Evolutionary conservation across 2,113 vertebrate species (phyloP).

Genomic region (Gasterosteus aculeatus): DNA sequence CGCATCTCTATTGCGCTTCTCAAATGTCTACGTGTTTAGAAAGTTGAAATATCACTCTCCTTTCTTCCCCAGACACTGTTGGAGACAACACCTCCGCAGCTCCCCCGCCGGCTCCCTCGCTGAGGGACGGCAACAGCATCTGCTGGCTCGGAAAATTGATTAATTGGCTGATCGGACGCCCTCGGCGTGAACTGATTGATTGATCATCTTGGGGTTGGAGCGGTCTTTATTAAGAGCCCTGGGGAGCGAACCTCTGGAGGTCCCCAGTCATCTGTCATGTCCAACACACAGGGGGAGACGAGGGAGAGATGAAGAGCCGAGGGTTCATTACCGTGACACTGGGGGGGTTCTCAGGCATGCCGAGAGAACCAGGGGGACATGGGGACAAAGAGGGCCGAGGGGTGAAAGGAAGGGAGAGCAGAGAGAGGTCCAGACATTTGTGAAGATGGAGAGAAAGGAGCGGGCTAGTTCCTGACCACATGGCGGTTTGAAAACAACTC

Average conservation of each 20-base stretch:
- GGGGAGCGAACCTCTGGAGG: conserved; percentile 76
- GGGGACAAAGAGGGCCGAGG: conserved; percentile 35
- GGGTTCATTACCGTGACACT: conserved; percentile 73
- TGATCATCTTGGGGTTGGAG: conserved; percentile 74
- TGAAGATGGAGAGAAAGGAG: not conserved
- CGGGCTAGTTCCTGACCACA: conserved; percentile 8
- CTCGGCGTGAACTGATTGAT: conserved; percentile 79
- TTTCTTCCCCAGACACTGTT: conserved; percentile 55
- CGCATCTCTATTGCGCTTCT: conserved; percentile 24
- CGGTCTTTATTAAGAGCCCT: conserved; percentile 76
- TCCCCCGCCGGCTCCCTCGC: conserved; percentile 54
- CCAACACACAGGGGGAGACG: conserved; percentile 62
- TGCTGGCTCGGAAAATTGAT: conserved; percentile 75
- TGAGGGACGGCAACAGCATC: conserved; percentile 72
- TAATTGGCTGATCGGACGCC: conserved; percentile 78
- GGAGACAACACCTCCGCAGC: conserved; percentile 51
- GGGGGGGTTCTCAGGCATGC: conserved; percentile 45
- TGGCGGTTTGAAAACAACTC: conserved; percentile 12
- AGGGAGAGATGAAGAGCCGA: conserved; percentile 59
- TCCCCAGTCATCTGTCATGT: conserved; percentile 81
- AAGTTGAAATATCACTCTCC: conserved; percentile 56
- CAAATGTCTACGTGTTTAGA: conserved; percentile 16
- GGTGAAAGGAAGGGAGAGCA: conserved; percentile 17
- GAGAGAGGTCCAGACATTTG: not conserved
- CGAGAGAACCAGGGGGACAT: conserved; percentile 42